Evolutionary conservation across 2,888 invertebrate genomes (phyloP).

Genomic region (Notocelia uddmanniana): DNA sequence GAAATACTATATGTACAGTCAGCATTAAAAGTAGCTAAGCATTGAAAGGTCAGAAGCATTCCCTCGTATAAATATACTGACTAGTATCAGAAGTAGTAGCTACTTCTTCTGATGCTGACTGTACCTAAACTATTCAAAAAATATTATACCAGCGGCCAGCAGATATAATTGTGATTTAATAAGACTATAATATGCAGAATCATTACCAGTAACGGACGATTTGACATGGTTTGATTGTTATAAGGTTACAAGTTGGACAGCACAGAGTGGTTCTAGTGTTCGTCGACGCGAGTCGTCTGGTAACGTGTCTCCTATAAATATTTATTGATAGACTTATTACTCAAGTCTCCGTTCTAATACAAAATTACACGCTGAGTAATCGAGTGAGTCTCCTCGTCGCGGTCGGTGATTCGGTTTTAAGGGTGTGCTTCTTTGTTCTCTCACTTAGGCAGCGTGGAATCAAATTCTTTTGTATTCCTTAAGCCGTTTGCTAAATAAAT

Average conservation of each 20-base stretch:
- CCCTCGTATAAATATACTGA: too few relatives aligned
- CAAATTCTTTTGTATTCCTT: conserved; percentile 29
- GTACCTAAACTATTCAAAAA: too few relatives aligned
- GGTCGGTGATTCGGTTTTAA: conserved; percentile 74
- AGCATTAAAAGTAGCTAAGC: too few relatives aligned
- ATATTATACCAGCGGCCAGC: not conserved
- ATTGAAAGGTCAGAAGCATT: too few relatives aligned
- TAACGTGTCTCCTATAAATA: conserved; percentile 74
- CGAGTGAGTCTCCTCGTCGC: conserved; percentile 74
- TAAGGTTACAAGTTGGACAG: conserved; percentile 46
- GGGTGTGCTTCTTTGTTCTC: conserved; percentile 66
- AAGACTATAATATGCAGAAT: not conserved
- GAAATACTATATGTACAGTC: too few relatives aligned
- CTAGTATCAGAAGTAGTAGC: too few relatives aligned
- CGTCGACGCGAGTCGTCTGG: conserved; percentile 73
- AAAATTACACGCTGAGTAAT: conserved; percentile 81
- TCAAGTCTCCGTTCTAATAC: conserved; percentile 66
- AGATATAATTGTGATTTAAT: not conserved
- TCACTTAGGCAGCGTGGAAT: conserved; percentile 24
- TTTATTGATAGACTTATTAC: conserved; percentile 80
- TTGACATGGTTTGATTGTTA: not conserved
- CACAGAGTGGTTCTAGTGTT: conserved; percentile 73
- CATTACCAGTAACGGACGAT: not conserved
- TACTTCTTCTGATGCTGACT: too few relatives aligned
- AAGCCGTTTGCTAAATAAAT: conserved; percentile 26